phyloP scores from a whole-genome alignment of 2,888 invertebrate species.

The Thalpophila matura region DNA sequence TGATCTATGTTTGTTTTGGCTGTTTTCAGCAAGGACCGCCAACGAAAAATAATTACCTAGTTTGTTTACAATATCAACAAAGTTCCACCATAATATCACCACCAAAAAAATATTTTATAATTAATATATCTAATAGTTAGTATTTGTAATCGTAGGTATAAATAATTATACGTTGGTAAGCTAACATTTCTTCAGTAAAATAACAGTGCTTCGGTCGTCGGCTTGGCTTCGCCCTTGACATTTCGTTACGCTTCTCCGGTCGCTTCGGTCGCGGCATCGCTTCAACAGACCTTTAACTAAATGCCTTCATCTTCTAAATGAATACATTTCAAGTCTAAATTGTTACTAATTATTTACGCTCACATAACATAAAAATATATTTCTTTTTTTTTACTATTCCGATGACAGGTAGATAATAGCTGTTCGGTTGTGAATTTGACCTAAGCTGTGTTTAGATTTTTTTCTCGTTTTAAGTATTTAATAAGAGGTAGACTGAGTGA shows the following conservation, averaged over 20 bases:
- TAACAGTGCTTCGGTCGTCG: constrained; percentile 49
- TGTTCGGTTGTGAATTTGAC: constrained; percentile 20
- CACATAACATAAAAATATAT: constrained; percentile 12
- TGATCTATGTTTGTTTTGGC: neutral
- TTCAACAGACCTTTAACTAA: constrained; percentile 71
- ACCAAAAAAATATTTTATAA: neutral
- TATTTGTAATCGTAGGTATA: constrained; percentile 22
- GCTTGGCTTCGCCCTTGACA: constrained; percentile 81
- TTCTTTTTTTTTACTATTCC: constrained; percentile 16
- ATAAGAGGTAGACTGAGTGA: constrained; percentile 2
- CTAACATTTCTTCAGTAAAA: constrained; percentile 57
- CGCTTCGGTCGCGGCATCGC: constrained; percentile 69
- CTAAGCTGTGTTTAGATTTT: constrained; percentile 17
- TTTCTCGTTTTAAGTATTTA: neutral
- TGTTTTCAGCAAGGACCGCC: neutral
- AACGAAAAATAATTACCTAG: neutral
- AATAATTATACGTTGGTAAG: constrained; percentile 41
- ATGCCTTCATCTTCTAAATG: constrained; percentile 67
- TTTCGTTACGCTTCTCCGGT: constrained; percentile 77
- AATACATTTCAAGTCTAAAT: constrained; percentile 58
- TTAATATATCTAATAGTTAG: too few relatives aligned
- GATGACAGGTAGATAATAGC: constrained; percentile 18
- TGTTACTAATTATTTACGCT: constrained; percentile 54
- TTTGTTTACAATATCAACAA: too few relatives aligned
- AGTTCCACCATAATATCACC: neutral